Evolutionary conservation across 2,113 vertebrate species (phyloP), one percentile per base, ranked within the genome.

Genomic region (Gallinago paraguaiae): DNA sequence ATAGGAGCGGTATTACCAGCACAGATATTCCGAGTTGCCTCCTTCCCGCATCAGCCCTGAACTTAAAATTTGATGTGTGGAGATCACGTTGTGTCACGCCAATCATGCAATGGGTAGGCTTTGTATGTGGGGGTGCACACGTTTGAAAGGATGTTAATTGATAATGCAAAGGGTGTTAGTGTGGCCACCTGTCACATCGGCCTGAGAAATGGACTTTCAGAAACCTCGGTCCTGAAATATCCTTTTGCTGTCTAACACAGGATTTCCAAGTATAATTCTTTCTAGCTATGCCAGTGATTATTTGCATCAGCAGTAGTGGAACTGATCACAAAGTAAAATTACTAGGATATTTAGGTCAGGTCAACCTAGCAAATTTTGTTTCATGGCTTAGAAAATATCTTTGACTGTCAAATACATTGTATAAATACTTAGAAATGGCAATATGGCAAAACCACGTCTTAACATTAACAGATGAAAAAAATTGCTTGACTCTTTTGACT

Each of bases 191-290:
- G 65, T 72, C 61, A 82, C 61, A 60, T 61, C 64, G 61, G 77
- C 57, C 48, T 41, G 65, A 45, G 53, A 85, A 94, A 86, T 37
- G 75, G 59, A 71, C 75, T 93, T 88, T 39, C 45, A 50, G 53
- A 65, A 92, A 85, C 59, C 48, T 79, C 2, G 0, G 17, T 78
- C 46, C 56, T 86, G 51, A 74, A 91, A 82, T 74, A 79, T 1
- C 15, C 35, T 82, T 92, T 82, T 87, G 46, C 81, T 65, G 33
- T 77, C 39, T 79, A 82, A 83, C 10, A 19, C 23, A 41, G 45
- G 19, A 53, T 95, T 95, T 94, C 57, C 81, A 91, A 60, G 46
- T 87, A 15, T 61, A 88, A 85, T 80, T 82, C 50, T 33, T 79
- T 79, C 39, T 53, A 65, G 45, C 50, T 82, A 8, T 85, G 81